These are phyloP conservation scores for Cephus spinipes DNA, from an alignment of 2,888 invertebrate species.

Conservation along the genomic window DNA sequence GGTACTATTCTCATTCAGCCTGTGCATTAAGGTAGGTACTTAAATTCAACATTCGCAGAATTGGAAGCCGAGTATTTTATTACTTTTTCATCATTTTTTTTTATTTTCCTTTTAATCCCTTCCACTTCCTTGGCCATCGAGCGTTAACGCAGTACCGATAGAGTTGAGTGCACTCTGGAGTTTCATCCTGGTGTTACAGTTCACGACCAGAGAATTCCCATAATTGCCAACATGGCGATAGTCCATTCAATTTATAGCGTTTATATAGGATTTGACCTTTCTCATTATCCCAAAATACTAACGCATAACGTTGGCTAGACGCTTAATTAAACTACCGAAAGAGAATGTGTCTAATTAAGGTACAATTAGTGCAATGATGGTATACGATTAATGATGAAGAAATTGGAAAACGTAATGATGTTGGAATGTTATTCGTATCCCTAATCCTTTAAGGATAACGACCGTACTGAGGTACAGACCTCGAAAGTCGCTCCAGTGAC, in stretches of 20 bases:
- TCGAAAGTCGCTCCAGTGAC: not conserved
- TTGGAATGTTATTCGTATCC: not conserved
- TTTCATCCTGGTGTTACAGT: not conserved
- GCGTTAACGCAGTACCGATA: not conserved
- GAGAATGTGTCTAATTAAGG: not conserved
- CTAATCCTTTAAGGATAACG: not conserved
- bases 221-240: not conserved
- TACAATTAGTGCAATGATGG: not conserved
- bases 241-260: not conserved
- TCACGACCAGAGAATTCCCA: not conserved
- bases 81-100: not conserved
- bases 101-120: not conserved
- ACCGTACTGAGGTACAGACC: not conserved
- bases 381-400: not conserved
- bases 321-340: not conserved
- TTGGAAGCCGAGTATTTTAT: not conserved
- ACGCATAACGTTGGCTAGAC: not conserved
- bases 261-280: not conserved
- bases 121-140: not conserved
- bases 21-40: not conserved
- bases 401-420: not conserved
- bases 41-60: not conserved
- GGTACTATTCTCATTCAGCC: not conserved
- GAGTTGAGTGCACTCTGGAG: not conserved
- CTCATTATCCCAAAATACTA: not conserved